Percentiles rank a stretch among this genome's conserved stretches.
Conservation (phyloP, 2,888 invertebrate species). For the Epinotia ramella region DNA sequence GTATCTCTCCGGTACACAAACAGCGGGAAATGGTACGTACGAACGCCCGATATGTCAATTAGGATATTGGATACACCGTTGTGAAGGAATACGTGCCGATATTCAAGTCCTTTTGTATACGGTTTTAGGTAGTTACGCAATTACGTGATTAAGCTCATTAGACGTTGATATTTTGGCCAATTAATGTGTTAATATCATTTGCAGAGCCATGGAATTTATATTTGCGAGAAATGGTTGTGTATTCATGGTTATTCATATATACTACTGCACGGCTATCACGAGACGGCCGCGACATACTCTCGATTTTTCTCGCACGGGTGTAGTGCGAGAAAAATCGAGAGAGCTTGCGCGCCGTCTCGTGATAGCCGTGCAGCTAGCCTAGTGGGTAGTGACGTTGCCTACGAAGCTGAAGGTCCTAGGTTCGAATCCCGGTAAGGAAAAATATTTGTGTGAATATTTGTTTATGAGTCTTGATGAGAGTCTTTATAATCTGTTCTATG, state of each 20-base stretch:
- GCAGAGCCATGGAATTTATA: background rate
- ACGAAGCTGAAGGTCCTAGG: too few relatives aligned
- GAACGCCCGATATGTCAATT: constrained; percentile 70
- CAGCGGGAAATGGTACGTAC: constrained; percentile 54
- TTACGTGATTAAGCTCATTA: background rate
- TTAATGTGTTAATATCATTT: background rate
- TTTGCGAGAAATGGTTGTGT: background rate
- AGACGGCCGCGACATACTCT: too few relatives aligned
- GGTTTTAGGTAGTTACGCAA: background rate
- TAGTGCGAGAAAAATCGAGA: too few relatives aligned
- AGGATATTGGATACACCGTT: constrained; percentile 63
- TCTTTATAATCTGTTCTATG: too few relatives aligned
- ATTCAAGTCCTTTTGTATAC: constrained; percentile 4
- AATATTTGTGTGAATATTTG: too few relatives aligned
- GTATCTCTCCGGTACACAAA: constrained; percentile 15
- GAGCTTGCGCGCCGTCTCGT: too few relatives aligned
- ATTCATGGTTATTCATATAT: background rate
- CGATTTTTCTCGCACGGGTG: too few relatives aligned
- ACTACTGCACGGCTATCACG: too few relatives aligned
- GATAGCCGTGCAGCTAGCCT: too few relatives aligned
- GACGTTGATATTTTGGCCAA: background rate
- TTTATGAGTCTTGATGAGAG: too few relatives aligned
- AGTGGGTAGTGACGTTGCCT: too few relatives aligned
- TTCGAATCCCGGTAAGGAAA: too few relatives aligned
- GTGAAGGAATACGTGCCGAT: constrained; percentile 11